A percentile compares a stretch with the other conserved stretches of the same genome.
phyloP scores from a whole-genome alignment of 2,113 vertebrate species.

The Canis aureus region DNA sequence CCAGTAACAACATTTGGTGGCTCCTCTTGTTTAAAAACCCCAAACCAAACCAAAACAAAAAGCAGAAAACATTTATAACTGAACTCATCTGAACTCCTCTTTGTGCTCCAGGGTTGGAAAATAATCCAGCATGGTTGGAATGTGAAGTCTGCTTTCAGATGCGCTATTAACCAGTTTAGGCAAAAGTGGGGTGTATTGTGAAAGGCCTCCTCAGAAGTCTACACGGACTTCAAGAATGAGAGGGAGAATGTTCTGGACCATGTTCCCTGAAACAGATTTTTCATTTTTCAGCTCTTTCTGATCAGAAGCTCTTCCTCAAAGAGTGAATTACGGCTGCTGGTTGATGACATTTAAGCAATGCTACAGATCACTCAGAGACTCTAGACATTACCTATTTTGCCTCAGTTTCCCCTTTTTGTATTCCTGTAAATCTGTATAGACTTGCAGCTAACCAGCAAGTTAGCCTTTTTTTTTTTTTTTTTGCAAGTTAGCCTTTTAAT shows the following conservation, averaged over 20 bases:
- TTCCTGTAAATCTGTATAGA: background rate
- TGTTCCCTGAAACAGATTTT: background rate
- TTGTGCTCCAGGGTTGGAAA: slow-evolving; percentile 42
- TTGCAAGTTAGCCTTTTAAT: background rate
- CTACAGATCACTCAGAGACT: background rate
- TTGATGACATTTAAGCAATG: background rate
- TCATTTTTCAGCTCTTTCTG: background rate
- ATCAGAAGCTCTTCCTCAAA: background rate
- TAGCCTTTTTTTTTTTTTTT: background rate
- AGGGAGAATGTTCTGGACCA: background rate
- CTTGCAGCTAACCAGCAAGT: background rate
- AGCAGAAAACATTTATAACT: background rate
- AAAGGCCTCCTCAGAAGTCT: slow-evolving; percentile 18
- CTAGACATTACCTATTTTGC: no score
- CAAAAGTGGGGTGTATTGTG: background rate
- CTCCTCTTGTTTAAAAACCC: slow-evolving; percentile 9
- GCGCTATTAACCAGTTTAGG: background rate
- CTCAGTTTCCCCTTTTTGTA: background rate
- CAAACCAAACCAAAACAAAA: background rate
- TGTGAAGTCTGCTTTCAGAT: background rate
- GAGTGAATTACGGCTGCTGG: background rate
- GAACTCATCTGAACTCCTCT: slow-evolving; percentile 20
- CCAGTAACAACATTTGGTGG: background rate
- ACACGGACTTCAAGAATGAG: background rate
- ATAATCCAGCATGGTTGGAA: background rate